Percentiles rank a stretch among this genome's conserved stretches.
These are phyloP conservation scores for Drosophila pseudotakahashii DNA, from an alignment of 2,888 invertebrate species.

Conservation along the genomic window DNA sequence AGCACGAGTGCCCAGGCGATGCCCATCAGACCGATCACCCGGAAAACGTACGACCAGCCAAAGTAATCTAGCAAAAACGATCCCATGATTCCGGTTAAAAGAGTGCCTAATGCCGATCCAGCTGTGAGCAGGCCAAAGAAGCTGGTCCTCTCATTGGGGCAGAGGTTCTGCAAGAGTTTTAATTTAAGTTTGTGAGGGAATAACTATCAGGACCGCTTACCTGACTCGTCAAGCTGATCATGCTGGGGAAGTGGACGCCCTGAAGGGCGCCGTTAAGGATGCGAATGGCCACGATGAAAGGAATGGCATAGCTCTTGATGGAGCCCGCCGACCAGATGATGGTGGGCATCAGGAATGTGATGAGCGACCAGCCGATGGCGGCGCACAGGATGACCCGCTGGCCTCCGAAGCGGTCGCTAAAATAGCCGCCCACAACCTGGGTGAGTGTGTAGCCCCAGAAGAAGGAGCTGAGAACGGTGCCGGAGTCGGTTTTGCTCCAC, in stretches of 20 bases:
- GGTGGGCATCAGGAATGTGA: conserved; percentile 86
- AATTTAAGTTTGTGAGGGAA: not conserved
- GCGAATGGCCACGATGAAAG: conserved; percentile 86
- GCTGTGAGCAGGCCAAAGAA: conserved; percentile 88
- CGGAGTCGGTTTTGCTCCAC: conserved; percentile 89
- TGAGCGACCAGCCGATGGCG: conserved; percentile 86
- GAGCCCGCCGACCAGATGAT: conserved; percentile 84
- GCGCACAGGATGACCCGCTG: conserved; percentile 87
- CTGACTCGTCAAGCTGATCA: conserved; percentile 88
- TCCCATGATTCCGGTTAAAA: conserved; percentile 88
- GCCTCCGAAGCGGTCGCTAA: conserved; percentile 87
- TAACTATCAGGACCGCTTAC: conserved; percentile 55
- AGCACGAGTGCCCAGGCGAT: conserved; percentile 86
- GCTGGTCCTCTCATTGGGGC: conserved; percentile 87
- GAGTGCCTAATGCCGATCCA: conserved; percentile 87
- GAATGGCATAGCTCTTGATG: conserved; percentile 84
- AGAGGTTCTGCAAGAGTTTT: conserved; percentile 85
- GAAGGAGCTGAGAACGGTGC: conserved; percentile 89
- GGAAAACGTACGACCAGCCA: conserved; percentile 88
- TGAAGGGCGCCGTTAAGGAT: conserved; percentile 88
- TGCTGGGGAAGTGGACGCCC: conserved; percentile 88
- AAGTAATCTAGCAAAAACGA: conserved; percentile 87
- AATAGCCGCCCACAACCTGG: conserved; percentile 86
- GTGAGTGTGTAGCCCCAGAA: conserved; percentile 91
- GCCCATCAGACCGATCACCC: conserved; percentile 87